Conservation (phyloP, 1,140 invertebrate species). For the Nasonia longicornis region DNA sequence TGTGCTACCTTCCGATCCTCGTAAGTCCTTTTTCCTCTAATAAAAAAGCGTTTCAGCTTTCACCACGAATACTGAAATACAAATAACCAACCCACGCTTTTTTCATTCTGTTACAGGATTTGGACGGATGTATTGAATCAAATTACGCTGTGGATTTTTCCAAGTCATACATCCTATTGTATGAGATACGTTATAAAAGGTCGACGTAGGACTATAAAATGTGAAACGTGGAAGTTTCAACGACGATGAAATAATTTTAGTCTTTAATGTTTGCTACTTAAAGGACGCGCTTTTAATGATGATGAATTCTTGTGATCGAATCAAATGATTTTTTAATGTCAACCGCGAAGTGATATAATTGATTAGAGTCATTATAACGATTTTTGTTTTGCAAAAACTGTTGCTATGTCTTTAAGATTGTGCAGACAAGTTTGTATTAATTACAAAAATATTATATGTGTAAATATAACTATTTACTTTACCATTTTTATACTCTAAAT, state of each 20-base stretch:
- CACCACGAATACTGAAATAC: not conserved
- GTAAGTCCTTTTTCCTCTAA: slow-evolving; percentile 1
- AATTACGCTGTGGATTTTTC: not conserved
- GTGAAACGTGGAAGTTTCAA: not conserved
- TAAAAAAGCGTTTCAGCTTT: not conserved
- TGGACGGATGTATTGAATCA: slow-evolving; percentile 12
- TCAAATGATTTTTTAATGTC: not conserved
- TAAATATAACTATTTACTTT: slow-evolving; percentile 9
- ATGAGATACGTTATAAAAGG: not conserved
- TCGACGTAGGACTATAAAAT: not conserved
- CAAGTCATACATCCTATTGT: not conserved
- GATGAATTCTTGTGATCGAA: not conserved
- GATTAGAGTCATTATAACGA: not conserved
- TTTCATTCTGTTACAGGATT: slow-evolving; percentile 2
- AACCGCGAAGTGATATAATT: not conserved
- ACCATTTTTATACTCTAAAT: not conserved
- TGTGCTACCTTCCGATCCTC: slow-evolving; percentile 13
- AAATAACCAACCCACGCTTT: not conserved
- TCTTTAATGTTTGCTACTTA: not conserved
- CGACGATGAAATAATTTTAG: not conserved
- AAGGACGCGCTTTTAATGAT: not conserved
- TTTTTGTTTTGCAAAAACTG: not conserved
- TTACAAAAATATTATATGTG: not conserved
- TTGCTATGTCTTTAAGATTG: not conserved
- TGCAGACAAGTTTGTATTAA: not conserved